Base-by-base conservation (phyloP, 2,888 invertebrate genomes). In the Vesta saturnalis region DNA sequence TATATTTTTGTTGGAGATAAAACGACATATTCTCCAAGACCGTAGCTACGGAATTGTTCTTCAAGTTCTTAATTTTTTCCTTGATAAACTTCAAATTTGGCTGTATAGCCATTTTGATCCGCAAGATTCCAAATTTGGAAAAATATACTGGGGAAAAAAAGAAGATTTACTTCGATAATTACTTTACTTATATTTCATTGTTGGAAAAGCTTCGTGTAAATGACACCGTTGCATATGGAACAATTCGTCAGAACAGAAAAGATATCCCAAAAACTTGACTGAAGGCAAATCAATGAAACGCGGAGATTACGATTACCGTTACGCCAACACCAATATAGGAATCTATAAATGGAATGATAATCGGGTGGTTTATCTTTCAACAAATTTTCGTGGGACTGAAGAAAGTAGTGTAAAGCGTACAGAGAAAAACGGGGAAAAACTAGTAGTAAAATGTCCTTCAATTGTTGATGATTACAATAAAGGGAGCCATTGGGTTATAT, bases 361-460 rank as follows among this genome's bases (percentile, higher is more conserved):
- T 43, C 10, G 12, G 10, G 5, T 43, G 43, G n/a, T n/a, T n/a
- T n/a, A n/a, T n/a, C n/a, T n/a, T n/a, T n/a, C 43, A 43, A 43
- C 43, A 23, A 5, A 23, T 23, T 23, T 23, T 8, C 23, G 8
- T 23, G 23, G 23, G 23, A 23, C 23, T 23, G 4, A 23, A 8
- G 23, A 23, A 23, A 23, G 8, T 23, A 23, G 4, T 23, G 23
- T 23, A 23, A 8, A 23, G 23, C 23, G 23, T 8, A 23, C 23
- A 23, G 23, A 23, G 8, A 23, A 23, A 8, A 5, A 23, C 8
- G 3, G 23, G 23, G 4, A 23, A 8, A 23, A 23, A 23, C 8
- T 23, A 8, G 23, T 23, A 23, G 23, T 71, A 39, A 72, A 71
- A 59, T 62, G 69, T 60, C 69, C 67, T 63, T 55, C 65, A 47